Evolutionary conservation across 2,113 vertebrate species (phyloP).

Genomic region (Hepsetus odoe): DNA sequence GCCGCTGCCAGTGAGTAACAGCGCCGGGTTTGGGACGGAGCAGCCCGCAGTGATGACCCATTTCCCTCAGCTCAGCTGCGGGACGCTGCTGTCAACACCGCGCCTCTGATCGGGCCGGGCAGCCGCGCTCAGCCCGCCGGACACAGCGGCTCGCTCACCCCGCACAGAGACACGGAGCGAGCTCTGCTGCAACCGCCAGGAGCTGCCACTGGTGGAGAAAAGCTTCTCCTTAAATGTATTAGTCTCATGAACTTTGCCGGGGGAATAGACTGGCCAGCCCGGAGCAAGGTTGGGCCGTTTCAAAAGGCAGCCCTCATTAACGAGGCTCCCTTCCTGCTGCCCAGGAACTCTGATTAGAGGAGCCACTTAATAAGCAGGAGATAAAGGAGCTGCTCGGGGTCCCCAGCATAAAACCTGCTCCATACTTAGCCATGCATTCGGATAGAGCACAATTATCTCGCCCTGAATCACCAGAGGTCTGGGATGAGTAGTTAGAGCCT

Average conservation of each 20-base stretch:
- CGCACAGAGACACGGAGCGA: not conserved
- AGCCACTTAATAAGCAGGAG: constrained; percentile 69
- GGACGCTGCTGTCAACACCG: constrained; percentile 64
- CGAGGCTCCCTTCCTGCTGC: constrained; percentile 60
- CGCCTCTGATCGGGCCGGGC: constrained; percentile 47
- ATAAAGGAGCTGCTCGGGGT: constrained; percentile 66
- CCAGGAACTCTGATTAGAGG: constrained; percentile 67
- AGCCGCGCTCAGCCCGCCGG: too few relatives aligned
- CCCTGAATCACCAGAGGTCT: not conserved
- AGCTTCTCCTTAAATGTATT: not conserved
- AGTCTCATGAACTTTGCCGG: not conserved
- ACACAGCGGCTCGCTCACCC: too few relatives aligned
- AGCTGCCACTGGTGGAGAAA: not conserved
- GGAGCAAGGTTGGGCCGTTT: constrained; percentile 1
- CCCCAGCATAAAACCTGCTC: constrained; percentile 59
- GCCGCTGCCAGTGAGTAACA: constrained; percentile 66
- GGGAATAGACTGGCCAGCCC: not conserved
- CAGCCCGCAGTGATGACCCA: constrained; percentile 70
- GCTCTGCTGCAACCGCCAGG: not conserved
- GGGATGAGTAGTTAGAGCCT: not conserved
- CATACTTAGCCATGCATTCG: constrained; percentile 65
- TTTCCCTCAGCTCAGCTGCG: constrained; percentile 69
- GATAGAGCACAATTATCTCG: constrained; percentile 62
- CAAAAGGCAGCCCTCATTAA: constrained; percentile 45
- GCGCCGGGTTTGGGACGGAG: constrained; percentile 55